Conservation (phyloP, 2,797 vertebrate species). For the Sylvia borin region DNA sequence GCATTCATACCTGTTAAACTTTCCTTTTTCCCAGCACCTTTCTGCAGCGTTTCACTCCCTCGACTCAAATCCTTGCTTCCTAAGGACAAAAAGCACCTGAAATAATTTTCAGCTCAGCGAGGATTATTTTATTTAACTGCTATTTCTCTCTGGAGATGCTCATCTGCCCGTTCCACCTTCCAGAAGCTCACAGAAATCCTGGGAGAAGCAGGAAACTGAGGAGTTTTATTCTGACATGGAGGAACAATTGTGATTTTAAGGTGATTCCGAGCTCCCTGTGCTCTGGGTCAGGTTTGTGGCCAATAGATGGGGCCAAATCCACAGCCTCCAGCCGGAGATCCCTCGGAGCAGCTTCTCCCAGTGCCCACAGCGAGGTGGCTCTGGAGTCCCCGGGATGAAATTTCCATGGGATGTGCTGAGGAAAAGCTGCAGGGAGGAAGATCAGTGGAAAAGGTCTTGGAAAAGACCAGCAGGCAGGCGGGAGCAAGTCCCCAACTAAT, state of each 20-base stretch:
- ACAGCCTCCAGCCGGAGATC: neutral
- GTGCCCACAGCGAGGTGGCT: neutral
- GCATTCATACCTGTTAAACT: too few species aligned
- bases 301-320: constrained; percentile 42
- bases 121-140: neutral
- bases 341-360: neutral
- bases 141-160: neutral
- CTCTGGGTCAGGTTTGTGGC: neutral
- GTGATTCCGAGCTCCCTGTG: neutral
- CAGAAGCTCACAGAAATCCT: fast-evolving
- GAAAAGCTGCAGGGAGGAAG: neutral
- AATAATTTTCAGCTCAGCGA: neutral
- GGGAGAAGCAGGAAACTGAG: fast-evolving
- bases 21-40: neutral
- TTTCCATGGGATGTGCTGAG: neutral
- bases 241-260: neutral
- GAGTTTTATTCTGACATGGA: fast-evolving
- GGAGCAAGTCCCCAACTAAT: neutral
- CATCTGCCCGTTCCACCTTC: neutral
- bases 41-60: neutral
- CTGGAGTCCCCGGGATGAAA: fast-evolving
- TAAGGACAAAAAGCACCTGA: neutral
- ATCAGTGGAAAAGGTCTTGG: neutral
- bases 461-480: neutral
- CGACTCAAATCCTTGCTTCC: neutral